Conservation (phyloP, 2,113 vertebrate species). For the Tragelaphus buxtoni region DNA sequence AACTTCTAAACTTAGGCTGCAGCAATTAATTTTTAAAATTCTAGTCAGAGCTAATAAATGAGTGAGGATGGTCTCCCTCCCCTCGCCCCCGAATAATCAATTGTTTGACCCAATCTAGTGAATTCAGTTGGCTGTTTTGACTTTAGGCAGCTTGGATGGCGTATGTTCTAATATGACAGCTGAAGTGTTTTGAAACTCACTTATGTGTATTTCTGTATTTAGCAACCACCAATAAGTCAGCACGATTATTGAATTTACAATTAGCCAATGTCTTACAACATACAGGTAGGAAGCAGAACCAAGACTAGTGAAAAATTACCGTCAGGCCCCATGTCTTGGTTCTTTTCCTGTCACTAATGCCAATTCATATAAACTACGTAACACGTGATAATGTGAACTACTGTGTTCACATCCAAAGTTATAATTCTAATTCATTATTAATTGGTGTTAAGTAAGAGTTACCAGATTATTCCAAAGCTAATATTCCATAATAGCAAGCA, state of each 20-base stretch:
- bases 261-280: background rate
- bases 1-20: background rate
- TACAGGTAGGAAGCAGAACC: background rate
- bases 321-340: background rate
- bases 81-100: background rate
- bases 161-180: background rate
- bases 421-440: constrained; percentile 64
- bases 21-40: constrained; percentile 13
- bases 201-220: background rate
- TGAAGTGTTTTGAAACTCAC: background rate
- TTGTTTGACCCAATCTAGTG: background rate
- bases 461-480: constrained; percentile 65
- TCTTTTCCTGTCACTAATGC: constrained; percentile 2
- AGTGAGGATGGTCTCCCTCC: background rate
- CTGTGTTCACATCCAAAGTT: constrained; percentile 47
- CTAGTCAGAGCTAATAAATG: background rate
- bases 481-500: constrained; percentile 55
- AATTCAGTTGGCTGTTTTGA: background rate
- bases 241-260: background rate
- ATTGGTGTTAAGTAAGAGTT: constrained; percentile 64
- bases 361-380: constrained; percentile 38
- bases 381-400: constrained; percentile 25
- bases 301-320: constrained; percentile 17
- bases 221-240: background rate
- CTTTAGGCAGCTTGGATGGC: background rate